Evolutionary conservation across 1,140 invertebrate species (phyloP).

Genomic region (Agrilus planipennis): DNA sequence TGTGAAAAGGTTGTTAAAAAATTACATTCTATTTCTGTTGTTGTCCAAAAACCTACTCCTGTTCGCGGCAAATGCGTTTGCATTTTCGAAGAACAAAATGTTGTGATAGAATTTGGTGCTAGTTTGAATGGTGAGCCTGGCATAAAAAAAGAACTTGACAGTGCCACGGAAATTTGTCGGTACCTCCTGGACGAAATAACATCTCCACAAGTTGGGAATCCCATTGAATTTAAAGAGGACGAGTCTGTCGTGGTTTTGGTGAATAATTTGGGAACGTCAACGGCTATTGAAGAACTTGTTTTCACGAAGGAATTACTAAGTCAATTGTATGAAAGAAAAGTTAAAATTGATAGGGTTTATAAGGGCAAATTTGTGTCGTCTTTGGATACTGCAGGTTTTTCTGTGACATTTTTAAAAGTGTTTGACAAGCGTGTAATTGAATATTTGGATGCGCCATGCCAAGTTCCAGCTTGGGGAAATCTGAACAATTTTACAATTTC

Average conservation of each 20-base stretch:
- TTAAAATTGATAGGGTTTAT: conserved; percentile 41
- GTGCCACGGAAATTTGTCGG: conserved; percentile 11
- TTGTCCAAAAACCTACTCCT: conserved; percentile 13
- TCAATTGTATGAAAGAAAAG: conserved; percentile 29
- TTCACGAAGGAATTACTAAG: conserved; percentile 44
- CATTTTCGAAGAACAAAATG: conserved; percentile 19
- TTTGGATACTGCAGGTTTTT: conserved; percentile 47
- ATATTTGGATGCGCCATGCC: conserved; percentile 36
- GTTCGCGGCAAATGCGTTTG: conserved; percentile 5
- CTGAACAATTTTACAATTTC: background rate
- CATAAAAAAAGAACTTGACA: conserved; percentile 30
- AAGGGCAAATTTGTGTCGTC: conserved; percentile 50
- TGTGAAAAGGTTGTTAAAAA: conserved; percentile 25
- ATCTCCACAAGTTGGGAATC: background rate
- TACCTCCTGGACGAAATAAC: conserved; percentile 9
- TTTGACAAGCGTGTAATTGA: conserved; percentile 24
- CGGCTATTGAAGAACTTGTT: conserved; percentile 48
- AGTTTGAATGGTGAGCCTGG: conserved; percentile 55
- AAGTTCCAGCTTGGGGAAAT: conserved; percentile 31
- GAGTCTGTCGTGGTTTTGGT: conserved; percentile 39
- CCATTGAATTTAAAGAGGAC: background rate
- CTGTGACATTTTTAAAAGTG: conserved; percentile 48
- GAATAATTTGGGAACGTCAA: conserved; percentile 49
- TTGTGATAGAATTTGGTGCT: conserved; percentile 50
- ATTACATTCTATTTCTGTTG: conserved; percentile 23